Percentiles rank a stretch among this genome's conserved stretches.
phyloP scores from a whole-genome alignment of 2,888 invertebrate species.

The Drosophila pegasa region DNA sequence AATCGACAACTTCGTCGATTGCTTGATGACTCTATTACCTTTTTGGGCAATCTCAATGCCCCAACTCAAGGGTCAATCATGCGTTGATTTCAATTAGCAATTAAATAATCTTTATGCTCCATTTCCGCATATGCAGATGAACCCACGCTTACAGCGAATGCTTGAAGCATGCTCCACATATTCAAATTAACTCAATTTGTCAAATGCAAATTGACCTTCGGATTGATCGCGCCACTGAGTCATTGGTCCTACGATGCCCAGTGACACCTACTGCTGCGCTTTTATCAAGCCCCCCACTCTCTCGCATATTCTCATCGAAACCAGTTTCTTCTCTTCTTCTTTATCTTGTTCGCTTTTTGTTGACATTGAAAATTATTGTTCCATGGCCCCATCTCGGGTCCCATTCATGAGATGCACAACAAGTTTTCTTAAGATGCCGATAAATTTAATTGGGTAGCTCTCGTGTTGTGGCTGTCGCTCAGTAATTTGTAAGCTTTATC shows the following conservation, averaged over 20 bases:
- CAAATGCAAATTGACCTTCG: conserved; percentile 64
- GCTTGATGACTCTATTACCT: conserved; percentile 13
- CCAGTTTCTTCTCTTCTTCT: conserved; percentile 53
- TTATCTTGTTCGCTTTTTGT: conserved; percentile 1
- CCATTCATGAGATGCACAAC: conserved; percentile 72
- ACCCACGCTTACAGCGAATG: conserved; percentile 25
- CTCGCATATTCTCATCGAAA: conserved; percentile 29
- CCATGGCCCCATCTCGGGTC: conserved; percentile 40
- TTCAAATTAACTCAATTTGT: conserved; percentile 75
- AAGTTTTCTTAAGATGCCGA: conserved; percentile 59
- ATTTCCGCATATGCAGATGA: conserved; percentile 50
- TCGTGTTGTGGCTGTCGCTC: conserved; percentile 33
- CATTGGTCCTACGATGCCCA: conserved; percentile 47
- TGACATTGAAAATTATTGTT: conserved; percentile 57
- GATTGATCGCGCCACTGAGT: conserved; percentile 40
- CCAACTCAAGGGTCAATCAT: conserved; percentile 40
- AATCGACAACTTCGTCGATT: conserved; percentile 1
- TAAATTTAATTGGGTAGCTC: conserved; percentile 65
- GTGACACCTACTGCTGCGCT: conserved; percentile 58
- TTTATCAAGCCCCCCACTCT: neutral
- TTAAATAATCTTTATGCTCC: conserved; percentile 35
- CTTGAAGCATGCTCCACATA: conserved; percentile 56
- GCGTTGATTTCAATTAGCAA: conserved; percentile 44
- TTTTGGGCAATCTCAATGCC: conserved; percentile 21
- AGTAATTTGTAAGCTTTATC: conserved; percentile 73